A percentile compares a stretch with the other conserved stretches of the same genome.
These are phyloP conservation scores for Oreochromis mossambicus DNA, from an alignment of 2,797 vertebrate species.

Conservation along the genomic window DNA sequence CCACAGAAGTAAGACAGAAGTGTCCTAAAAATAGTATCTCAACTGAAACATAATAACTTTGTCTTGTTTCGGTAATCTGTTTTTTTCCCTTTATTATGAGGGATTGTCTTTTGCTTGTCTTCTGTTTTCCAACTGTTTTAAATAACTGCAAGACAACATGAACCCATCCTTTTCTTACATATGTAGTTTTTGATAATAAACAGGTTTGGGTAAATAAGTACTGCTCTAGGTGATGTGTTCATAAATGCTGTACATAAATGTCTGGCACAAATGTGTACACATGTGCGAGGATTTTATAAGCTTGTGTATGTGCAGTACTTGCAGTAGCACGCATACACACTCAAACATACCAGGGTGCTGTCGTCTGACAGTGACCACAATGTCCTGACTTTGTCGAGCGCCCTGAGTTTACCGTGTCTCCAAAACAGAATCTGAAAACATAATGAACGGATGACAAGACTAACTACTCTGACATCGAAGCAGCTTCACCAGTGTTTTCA, in stretches of 20 bases:
- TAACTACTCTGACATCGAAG: slow-evolving; percentile 67
- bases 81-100: neutral
- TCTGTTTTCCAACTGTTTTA: neutral
- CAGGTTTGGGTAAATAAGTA: neutral
- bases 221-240: slow-evolving; percentile 11
- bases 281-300: slow-evolving; percentile 2
- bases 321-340: slow-evolving; percentile 12
- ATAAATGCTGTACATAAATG: slow-evolving; percentile 27
- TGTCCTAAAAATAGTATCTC: neutral
- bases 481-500: slow-evolving; percentile 68
- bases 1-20: neutral
- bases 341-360: slow-evolving; percentile 10
- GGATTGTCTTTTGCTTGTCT: neutral
- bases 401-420: slow-evolving; percentile 58
- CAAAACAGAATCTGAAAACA: slow-evolving; percentile 72
- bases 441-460: slow-evolving; percentile 74
- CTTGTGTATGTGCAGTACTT: slow-evolving; percentile 1
- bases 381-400: slow-evolving; percentile 46
- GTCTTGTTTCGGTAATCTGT: neutral
- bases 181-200: slow-evolving; percentile 7
- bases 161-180: neutral
- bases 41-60: neutral
- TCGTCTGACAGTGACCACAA: slow-evolving; percentile 43
- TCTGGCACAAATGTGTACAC: slow-evolving; percentile 50
- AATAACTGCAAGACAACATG: neutral